phyloP scores from a whole-genome alignment of 1,140 invertebrate species.

The Sycophaga agraensis region DNA sequence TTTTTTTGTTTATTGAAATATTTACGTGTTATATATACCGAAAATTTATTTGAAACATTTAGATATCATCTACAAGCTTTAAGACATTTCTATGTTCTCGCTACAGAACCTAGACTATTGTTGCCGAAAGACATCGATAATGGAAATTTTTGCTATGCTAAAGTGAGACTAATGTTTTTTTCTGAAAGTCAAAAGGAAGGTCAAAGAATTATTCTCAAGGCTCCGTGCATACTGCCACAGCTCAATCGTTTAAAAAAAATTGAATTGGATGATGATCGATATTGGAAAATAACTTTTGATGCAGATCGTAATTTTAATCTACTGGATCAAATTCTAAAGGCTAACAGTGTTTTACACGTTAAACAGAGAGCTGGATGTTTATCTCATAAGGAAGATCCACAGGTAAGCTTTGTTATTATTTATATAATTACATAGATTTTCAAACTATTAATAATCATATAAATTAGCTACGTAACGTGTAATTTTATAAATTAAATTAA shows the following conservation, averaged over 20 bases:
- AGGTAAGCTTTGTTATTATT: constrained; percentile 49
- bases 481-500: too few species aligned
- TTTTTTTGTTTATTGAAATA: too few species aligned
- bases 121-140: constrained; percentile 84
- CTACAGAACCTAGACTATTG: constrained; percentile 84
- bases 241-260: constrained; percentile 75
- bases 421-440: background rate
- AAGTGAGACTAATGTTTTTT: constrained; percentile 65
- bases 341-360: constrained; percentile 75
- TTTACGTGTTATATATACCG: too few species aligned
- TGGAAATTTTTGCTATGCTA: constrained; percentile 76
- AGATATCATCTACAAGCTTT: constrained; percentile 95
- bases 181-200: constrained; percentile 60
- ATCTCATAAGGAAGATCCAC: constrained; percentile 84
- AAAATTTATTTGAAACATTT: constrained; percentile 36
- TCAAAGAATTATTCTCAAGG: constrained; percentile 64
- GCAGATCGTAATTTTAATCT: constrained; percentile 80
- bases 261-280: constrained; percentile 77
- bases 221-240: constrained; percentile 86
- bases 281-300: constrained; percentile 85
- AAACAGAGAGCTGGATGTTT: constrained; percentile 88
- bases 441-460: background rate
- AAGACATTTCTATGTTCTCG: constrained; percentile 92
- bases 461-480: too few species aligned
- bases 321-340: constrained; percentile 71